phyloP scores from a whole-genome alignment of 2,888 invertebrate species.

The Apamea monoglypha region DNA sequence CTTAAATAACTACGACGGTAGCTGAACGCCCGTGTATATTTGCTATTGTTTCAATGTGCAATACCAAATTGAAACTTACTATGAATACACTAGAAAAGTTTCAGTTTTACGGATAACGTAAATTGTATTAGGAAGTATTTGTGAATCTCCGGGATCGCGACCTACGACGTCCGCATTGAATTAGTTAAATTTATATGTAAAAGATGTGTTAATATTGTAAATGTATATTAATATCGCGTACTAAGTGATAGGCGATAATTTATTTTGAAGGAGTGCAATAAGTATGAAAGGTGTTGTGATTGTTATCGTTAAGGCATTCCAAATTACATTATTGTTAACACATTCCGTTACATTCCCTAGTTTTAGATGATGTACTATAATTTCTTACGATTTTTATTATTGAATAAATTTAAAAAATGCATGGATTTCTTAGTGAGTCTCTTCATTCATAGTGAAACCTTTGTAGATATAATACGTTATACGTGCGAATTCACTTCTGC shows the following conservation, averaged over 20 bases:
- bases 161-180: slow-evolving; percentile 83
- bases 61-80: slow-evolving; percentile 66
- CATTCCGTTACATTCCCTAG: slow-evolving; percentile 86
- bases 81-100: slow-evolving; percentile 77
- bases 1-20: slow-evolving; percentile 68
- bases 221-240: slow-evolving; percentile 87
- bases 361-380: slow-evolving; percentile 68
- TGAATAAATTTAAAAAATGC: slow-evolving; percentile 41
- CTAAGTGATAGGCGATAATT: slow-evolving; percentile 87
- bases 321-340: slow-evolving; percentile 84
- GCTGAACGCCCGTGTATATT: slow-evolving; percentile 62
- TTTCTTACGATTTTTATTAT: slow-evolving; percentile 69
- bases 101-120: slow-evolving; percentile 74
- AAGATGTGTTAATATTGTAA: slow-evolving; percentile 90
- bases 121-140: slow-evolving; percentile 75
- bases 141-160: slow-evolving; percentile 73
- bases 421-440: slow-evolving; percentile 55
- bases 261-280: slow-evolving; percentile 90
- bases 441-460: slow-evolving; percentile 74
- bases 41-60: slow-evolving; percentile 66
- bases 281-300: slow-evolving; percentile 89
- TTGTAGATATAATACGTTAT: slow-evolving; percentile 85
- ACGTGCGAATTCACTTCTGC: slow-evolving; percentile 86
- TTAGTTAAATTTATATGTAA: slow-evolving; percentile 89
- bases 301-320: slow-evolving; percentile 85